Base-by-base conservation (phyloP, 1,140 invertebrate genomes). In the Drosophila santomea region DNA sequence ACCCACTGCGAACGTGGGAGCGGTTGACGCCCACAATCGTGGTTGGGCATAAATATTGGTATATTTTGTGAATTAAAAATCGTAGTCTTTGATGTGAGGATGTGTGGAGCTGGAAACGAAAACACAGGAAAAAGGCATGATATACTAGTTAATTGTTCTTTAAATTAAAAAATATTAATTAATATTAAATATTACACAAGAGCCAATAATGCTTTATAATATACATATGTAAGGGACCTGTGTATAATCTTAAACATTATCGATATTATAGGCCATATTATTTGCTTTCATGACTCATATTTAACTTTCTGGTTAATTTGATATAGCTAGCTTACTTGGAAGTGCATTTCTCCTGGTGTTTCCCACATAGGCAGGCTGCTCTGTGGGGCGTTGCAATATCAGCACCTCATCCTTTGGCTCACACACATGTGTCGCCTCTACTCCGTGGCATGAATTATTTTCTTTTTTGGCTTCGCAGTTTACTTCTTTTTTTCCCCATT, bases 351-450 rank as follows among this genome's bases (percentile, higher is more conserved):
- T 10, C 32, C 15, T 20, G 10, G 36, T 57, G 62, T 51, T 41
- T 32, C 44, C 10, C 52, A 36, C 15, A 38, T 32, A 66, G 62
- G 14, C 48, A 52, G 44, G 36, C 43, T 62, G 36, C 73, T 60
- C 64, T 58, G 52, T 73, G 75, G 79, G 83, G 83, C 84, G 83
- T 86, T 80, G 67, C 72, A 44, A 69, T 73, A 77, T 88, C 83
- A 86, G 62, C 83, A 86, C 83, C 83, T 86, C 83, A 86, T 85
- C 78, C 78, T 78, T 74, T 17, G 8, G 20, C 38, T 50, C 35
- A 36, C 59, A 69, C 59, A 67, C 58, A 68, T 73, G 80, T 67
- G 59, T 62, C 41, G 39, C 52, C 51, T 38, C 61, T 57, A 50
- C 62, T 52, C 44, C 47, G 74, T 38, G 44, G 55, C 55, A 73